These are phyloP conservation scores for Vanacampus margaritifer DNA, from an alignment of 2,113 vertebrate genomes.

Conservation along the genomic window DNA sequence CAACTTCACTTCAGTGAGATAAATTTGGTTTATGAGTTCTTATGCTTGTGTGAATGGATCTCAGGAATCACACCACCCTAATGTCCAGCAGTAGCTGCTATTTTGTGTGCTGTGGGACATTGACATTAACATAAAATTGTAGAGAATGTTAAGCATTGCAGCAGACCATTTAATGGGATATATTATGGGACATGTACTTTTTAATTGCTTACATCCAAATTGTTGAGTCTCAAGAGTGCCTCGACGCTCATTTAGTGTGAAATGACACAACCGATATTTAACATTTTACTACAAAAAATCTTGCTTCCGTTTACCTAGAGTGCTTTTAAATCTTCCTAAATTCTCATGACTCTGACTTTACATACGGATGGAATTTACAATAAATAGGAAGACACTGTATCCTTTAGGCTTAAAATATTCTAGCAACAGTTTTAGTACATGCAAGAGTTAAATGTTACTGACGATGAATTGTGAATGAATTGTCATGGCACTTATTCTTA, in stretches of 20 bases:
- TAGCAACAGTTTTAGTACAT: not conserved
- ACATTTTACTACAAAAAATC: too few species aligned
- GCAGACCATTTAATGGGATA: not conserved
- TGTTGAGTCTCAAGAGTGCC: too few species aligned
- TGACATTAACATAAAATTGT: not conserved
- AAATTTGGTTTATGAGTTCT: constrained; percentile 3
- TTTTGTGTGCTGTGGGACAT: constrained; percentile 13
- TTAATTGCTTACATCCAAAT: too few species aligned
- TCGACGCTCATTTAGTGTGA: too few species aligned
- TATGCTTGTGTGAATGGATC: constrained; percentile 40
- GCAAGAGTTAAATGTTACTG: not conserved
- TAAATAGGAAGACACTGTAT: not conserved
- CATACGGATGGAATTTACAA: not conserved
- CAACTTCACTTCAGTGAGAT: constrained; percentile 6
- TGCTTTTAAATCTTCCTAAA: not conserved
- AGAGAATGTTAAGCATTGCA: not conserved
- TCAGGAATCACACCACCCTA: constrained; percentile 27
- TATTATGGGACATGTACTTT: too few species aligned
- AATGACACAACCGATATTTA: too few species aligned
- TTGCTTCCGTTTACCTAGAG: not conserved
- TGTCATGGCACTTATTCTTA: not conserved
- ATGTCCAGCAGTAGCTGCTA: constrained; percentile 1
- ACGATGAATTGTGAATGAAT: not conserved
- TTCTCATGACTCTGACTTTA: not conserved
- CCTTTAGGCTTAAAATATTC: not conserved